Evolutionary conservation across 1,140 invertebrate genomes (phyloP), one percentile per base, ranked within the genome.

Genomic region (Lepidotrigona ventralis): DNA sequence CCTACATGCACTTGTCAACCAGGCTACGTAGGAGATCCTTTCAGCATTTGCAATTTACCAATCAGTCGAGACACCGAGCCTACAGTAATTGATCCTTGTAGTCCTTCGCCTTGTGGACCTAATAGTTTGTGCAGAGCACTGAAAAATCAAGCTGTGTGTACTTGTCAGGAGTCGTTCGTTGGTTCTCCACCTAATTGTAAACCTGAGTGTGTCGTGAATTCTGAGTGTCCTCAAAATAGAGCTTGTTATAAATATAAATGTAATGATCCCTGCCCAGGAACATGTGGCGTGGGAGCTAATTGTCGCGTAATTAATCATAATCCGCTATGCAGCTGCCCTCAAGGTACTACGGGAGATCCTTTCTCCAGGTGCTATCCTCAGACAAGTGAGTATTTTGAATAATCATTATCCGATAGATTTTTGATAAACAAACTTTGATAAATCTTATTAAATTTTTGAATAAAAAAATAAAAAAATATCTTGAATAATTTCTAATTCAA

Each of bases 221-320:
- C 96, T 0, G 97, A 98, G 87, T 98, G 97, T 91, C 95, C 96
- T n/a, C 96, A 96, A 33, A 96, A 96, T 89, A 95, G 95, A 85
- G 96, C 97, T 4, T 98, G 97, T 90, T 95, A 97, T 69, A 96
- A 96, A 81, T 96, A 96, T 85, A 97, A 97, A 92, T 98, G 97
- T 88, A 95, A 95, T 79, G 96, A 97, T 94, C 97, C 97, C 21
- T 98, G 97, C 89, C 95, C 96, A 26, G 97, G 97, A 71, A 97
- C 97, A 1, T 98, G 97, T 93, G 97, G 97, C 60, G 92, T 96
- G 19, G 96, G 96, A 77, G 96, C 97, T 3, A 95, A 96, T 80
- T 98, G 97, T 86, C 94, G 96, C 81, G 96, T 97, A 11, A 96
- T 96, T 66, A 97, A 97, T 91, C 97, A 97, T 83, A 95, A 96